Evolutionary conservation across 2,888 invertebrate species (phyloP), one percentile per base, ranked within the genome.

Genomic region (Psylliodes chrysocephalus): DNA sequence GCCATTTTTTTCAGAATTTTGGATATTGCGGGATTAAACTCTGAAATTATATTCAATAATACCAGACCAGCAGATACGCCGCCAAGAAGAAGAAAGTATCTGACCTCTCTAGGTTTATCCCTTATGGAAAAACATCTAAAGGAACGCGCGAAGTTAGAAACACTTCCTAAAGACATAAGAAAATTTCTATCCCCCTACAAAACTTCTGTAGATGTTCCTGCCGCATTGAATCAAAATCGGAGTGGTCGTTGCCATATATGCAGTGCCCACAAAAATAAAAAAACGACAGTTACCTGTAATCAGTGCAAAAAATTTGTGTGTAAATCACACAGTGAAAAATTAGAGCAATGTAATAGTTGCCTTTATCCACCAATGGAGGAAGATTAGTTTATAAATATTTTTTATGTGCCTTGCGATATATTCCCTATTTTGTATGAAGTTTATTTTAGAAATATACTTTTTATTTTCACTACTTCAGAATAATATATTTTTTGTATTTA

Each of bases 11-110:
- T 57, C 7, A 5, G 56, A 15, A 57, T 53, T 15, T 44, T 60
- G 7, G 60, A 60, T 52, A 52, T 44, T 52, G 42, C 40, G 3
- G 60, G 52, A 52, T 44, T 52, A 14, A 52, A 60, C 35, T 60
- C 60, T 30, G 46, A 53, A 52, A 53, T 52, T 42, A 18, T 60
- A 28, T 10, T n/a, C 22, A 46, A 56, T 44, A 52, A 60, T 22
- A 52, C 46, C 0, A 60, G 33, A 19, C 46, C 38, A 15, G 33
- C 12, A 44, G 30, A 38, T 22, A 35, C 33, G 6, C 8, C 18
- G 8, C 33, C 49, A 0, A 49, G 60, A 60, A 51, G 52, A 33
- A 10, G 60, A n/a, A 53, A n/a, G 7, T 53, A 35, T 44, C 18
- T 60, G 19, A 22, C 7, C 4, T 10, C 22, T 28, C 22, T 53